Evolutionary conservation across 1,140 invertebrate genomes (phyloP).

Genomic region (Choristoneura fumiferana): DNA sequence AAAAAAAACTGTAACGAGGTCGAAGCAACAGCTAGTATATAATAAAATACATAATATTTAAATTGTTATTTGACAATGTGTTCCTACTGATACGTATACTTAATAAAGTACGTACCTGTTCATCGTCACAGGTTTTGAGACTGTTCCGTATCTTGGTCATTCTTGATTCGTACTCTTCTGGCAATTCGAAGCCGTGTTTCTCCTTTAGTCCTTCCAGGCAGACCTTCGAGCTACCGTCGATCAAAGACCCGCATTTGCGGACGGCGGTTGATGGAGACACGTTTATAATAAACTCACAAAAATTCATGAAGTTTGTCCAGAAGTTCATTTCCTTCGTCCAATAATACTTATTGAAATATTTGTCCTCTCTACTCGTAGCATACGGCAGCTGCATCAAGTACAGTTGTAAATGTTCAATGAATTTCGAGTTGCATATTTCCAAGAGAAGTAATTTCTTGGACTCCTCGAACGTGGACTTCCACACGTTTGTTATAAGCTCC

Average conservation of each 20-base stretch:
- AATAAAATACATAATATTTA: too few relatives aligned
- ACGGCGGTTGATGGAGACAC: constrained; percentile 58
- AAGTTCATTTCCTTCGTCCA: constrained; percentile 65
- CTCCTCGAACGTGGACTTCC: constrained; percentile 53
- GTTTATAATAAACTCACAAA: constrained; percentile 53
- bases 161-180: constrained; percentile 44
- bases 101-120: constrained; percentile 28
- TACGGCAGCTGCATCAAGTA: constrained; percentile 65
- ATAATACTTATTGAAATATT: constrained; percentile 53
- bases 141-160: constrained; percentile 48
- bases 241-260: constrained; percentile 52
- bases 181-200: constrained; percentile 47
- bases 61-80: too few relatives aligned
- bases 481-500: constrained; percentile 57
- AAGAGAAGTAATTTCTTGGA: constrained; percentile 57
- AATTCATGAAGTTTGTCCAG: constrained; percentile 60
- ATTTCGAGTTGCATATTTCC: constrained; percentile 56
- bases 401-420: constrained; percentile 46
- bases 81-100: too few relatives aligned
- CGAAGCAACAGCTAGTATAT: too few relatives aligned
- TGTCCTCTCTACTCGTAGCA: constrained; percentile 33
- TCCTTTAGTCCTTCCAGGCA: constrained; percentile 57
- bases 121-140: constrained; percentile 42
- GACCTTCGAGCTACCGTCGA: constrained; percentile 49
- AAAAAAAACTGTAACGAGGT: too few relatives aligned